Conservation (phyloP, 1,140 invertebrate genomes). For the Drosophila lowei region DNA sequence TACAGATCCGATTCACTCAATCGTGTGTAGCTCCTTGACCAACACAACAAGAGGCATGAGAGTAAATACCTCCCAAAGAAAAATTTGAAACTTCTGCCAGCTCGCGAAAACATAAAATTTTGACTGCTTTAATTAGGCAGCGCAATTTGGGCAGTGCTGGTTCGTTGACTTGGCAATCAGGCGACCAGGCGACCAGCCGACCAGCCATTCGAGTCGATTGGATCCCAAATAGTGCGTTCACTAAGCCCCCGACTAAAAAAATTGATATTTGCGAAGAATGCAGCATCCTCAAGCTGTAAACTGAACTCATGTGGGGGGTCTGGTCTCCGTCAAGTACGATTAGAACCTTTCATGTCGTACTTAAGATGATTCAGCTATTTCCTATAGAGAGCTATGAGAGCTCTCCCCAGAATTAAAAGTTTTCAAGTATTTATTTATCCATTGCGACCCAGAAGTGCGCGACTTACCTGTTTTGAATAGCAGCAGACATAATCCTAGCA, state of each 20-base stretch:
- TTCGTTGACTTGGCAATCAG: slow-evolving; percentile 22
- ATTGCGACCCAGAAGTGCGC: neutral
- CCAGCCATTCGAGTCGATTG: neutral
- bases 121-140: slow-evolving; percentile 7
- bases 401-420: neutral
- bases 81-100: slow-evolving; percentile 3
- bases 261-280: neutral
- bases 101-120: slow-evolving; percentile 4
- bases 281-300: neutral
- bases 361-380: slow-evolving; percentile 35
- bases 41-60: neutral
- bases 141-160: neutral
- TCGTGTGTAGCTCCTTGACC: neutral
- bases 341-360: slow-evolving; percentile 19
- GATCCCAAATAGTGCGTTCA: neutral
- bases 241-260: neutral
- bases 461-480: slow-evolving; percentile 65
- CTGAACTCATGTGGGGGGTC: neutral
- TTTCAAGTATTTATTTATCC: too few relatives aligned
- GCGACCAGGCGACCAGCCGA: neutral
- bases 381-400: too few relatives aligned
- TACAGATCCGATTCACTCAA: too few relatives aligned
- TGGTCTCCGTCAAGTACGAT: slow-evolving; percentile 1
- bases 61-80: neutral
- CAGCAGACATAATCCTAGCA: slow-evolving; percentile 67